A percentile compares a stretch with the other conserved stretches of the same genome.
Conservation (phyloP, 2,797 vertebrate species). For the Limosa lapponica region DNA sequence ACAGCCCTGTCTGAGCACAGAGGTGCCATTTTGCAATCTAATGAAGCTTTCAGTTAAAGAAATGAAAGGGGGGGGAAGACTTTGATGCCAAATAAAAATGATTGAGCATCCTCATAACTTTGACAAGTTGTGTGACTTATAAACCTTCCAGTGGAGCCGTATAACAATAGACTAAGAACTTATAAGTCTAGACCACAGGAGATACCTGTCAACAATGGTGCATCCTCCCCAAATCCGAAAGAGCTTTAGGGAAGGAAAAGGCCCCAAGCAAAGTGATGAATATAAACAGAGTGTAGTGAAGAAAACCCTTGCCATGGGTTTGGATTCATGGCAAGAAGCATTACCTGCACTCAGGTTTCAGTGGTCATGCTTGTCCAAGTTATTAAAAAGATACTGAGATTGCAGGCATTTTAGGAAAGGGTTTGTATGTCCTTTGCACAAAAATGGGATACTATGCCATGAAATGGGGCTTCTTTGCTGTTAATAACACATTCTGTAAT, state of each 20-base stretch:
- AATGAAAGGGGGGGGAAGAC: neutral
- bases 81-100: slow-evolving; percentile 61
- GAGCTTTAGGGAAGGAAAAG: neutral
- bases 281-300: neutral
- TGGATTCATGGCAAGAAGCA: neutral
- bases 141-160: neutral
- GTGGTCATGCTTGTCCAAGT: neutral
- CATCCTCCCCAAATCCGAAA: neutral
- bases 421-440: neutral
- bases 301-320: neutral
- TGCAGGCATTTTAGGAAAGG: neutral
- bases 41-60: slow-evolving; percentile 61
- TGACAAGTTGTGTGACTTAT: slow-evolving; percentile 25
- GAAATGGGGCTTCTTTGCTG: neutral
- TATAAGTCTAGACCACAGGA: neutral
- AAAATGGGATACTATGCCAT: neutral
- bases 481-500: neutral
- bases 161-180: neutral
- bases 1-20: slow-evolving; percentile 53
- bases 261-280: neutral
- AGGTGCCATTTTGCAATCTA: slow-evolving; percentile 66
- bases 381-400: neutral
- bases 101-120: slow-evolving; percentile 55
- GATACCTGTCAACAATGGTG: neutral
- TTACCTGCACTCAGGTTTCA: neutral